Percentiles rank a stretch among this genome's conserved stretches.
These are phyloP conservation scores for Coccyzus lansbergi DNA, from an alignment of 2,797 vertebrate genomes.

Conservation along the genomic window DNA sequence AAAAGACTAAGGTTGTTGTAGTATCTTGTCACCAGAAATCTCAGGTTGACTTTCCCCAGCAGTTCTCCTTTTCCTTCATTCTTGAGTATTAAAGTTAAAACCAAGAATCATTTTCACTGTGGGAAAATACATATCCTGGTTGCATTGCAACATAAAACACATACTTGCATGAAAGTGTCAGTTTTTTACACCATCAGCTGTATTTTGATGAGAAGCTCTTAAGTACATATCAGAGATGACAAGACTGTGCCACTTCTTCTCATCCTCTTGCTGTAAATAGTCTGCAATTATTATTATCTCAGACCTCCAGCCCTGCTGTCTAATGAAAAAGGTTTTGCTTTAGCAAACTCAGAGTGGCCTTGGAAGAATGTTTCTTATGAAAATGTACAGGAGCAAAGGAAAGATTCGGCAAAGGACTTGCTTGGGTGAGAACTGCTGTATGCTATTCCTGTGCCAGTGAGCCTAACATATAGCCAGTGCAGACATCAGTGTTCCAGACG, in stretches of 20 bases:
- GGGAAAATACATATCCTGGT: background rate
- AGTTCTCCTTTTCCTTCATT: background rate
- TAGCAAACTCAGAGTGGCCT: conserved; percentile 1
- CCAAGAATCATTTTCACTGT: background rate
- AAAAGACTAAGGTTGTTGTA: background rate
- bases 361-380: background rate
- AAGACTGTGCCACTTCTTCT: background rate
- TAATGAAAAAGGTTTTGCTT: conserved; percentile 41
- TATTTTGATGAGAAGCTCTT: background rate
- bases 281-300: conserved; percentile 38
- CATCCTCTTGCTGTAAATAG: conserved; percentile 15
- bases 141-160: background rate
- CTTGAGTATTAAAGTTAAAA: background rate
- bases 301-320: background rate
- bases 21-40: background rate
- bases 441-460: background rate
- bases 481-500: background rate
- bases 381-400: background rate
- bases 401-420: background rate
- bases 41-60: background rate
- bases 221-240: background rate
- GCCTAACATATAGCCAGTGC: background rate
- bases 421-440: background rate
- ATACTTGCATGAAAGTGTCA: background rate
- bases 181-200: background rate